Base-by-base conservation (phyloP, 2,113 vertebrate genomes). In the Crocuta crocuta region DNA sequence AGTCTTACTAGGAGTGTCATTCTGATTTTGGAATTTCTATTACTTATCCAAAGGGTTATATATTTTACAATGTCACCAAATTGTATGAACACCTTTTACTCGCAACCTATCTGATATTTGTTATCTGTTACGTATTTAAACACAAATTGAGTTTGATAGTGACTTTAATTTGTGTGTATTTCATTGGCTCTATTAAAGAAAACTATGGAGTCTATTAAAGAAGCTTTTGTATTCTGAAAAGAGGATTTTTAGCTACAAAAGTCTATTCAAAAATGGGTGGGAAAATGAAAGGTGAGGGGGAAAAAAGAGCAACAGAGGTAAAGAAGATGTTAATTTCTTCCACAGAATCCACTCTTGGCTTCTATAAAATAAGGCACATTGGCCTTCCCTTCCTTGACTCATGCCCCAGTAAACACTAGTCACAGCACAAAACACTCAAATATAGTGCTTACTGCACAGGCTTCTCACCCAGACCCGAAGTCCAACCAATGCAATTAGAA, bases 1-100 rank as follows among this genome's bases (percentile, higher is more conserved):
- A 53, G 19, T 61, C n/a, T 76, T 71, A 63, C 10, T 10, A 76
- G 12, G 6, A 88, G 81, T 88, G 28, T 26, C 26, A 23, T 90
- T 88, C 33, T 94, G 43, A 92, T 81, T 94, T 91, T 74, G 26
- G 15, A 79, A 84, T 94, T 90, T 81, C 35, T 91, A n/a, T 79
- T 76, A 76, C 10, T 84, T 81, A n/a, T 66, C 16, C 50, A 94
- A 74, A 83, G 13, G 0, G 2, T 81, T 9, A 2, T 83, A 48
- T 11, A 45, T 76, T 80, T 80, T 39, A 68, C 19, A 61, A 0
- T 23, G 26, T 68, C 31, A 53, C 10, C n/a, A 96, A 10, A 61
- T 68, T 95, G 35, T 55, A 26, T 50, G 24, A 71, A 55, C 39
- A 92, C 26, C 0, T 70, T 93, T 92, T 89, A 78, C 61, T 83